Percentiles rank a stretch among this genome's conserved stretches.
phyloP scores from a whole-genome alignment of 1,140 invertebrate species.

The Cyclina sinensis region DNA sequence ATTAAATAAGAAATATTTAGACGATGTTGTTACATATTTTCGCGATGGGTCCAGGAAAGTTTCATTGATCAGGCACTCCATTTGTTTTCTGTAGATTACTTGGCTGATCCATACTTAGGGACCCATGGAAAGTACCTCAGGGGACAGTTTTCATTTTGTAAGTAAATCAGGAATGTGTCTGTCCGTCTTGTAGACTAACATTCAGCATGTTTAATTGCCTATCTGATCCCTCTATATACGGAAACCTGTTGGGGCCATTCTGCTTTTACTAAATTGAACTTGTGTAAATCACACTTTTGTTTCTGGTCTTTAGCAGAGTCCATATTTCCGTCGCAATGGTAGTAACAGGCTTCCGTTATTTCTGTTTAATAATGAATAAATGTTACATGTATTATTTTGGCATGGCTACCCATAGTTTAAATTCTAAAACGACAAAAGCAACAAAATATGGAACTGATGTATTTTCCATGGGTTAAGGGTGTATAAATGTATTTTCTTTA shows the following conservation, averaged over 20 bases:
- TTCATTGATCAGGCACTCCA: background rate
- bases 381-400: conserved; percentile 10
- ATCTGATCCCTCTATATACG: background rate
- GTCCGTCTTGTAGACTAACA: conserved; percentile 17
- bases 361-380: background rate
- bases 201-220: conserved; percentile 11
- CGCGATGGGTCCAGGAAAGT: background rate
- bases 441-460: conserved; percentile 46
- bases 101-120: conserved; percentile 63
- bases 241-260: background rate
- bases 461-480: conserved; percentile 38
- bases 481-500: background rate
- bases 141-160: conserved; percentile 69
- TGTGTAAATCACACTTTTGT: no score
- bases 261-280: no score
- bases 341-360: no score
- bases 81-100: conserved; percentile 55
- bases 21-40: no score
- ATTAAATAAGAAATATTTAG: no score
- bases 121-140: conserved; percentile 66
- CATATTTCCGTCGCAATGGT: no score
- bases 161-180: conserved; percentile 43
- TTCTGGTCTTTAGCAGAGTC: no score
- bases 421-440: conserved; percentile 34
- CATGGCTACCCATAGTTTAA: background rate